Percentiles rank a stretch among this genome's conserved stretches.
Conservation (phyloP, 2,113 vertebrate species). For the Neodontobutis hainanensis region DNA sequence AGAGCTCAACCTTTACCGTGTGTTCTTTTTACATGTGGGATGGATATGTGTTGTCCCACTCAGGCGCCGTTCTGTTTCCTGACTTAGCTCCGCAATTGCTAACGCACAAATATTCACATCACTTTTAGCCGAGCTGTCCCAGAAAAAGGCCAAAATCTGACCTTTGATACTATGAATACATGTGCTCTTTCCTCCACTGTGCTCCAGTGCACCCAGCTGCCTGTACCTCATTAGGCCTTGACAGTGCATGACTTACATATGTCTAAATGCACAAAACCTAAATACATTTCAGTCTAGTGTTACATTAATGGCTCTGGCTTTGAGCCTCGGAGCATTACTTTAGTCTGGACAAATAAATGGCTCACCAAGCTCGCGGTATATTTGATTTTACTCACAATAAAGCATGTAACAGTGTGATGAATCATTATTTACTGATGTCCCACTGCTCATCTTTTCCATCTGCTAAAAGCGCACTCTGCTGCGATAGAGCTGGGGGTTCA, state of each 20-base stretch:
- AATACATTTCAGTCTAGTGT: constrained; percentile 9
- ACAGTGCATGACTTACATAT: constrained; percentile 8
- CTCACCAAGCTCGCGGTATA: background rate
- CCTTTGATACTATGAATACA: constrained; percentile 47
- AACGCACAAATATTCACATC: constrained; percentile 23
- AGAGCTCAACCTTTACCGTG: constrained; percentile 33
- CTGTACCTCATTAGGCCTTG: constrained; percentile 34
- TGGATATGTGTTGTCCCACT: constrained; percentile 2
- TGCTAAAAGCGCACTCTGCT: constrained; percentile 35
- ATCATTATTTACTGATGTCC: constrained; percentile 38
- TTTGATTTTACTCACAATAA: constrained; percentile 30
- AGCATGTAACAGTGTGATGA: constrained; percentile 21
- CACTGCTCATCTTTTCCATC: constrained; percentile 39
- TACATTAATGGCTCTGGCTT: constrained; percentile 4
- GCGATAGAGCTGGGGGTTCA: constrained; percentile 17
- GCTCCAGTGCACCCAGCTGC: constrained; percentile 7
- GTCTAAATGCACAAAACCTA: constrained; percentile 3
- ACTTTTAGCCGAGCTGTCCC: constrained; percentile 26
- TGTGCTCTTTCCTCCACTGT: constrained; percentile 1
- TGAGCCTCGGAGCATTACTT: constrained; percentile 8
- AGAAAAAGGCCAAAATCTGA: constrained; percentile 52
- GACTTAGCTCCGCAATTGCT: constrained; percentile 52
- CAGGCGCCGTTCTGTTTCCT: constrained; percentile 13
- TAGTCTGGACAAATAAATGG: constrained; percentile 4
- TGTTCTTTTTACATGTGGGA: constrained; percentile 37